Conservation (phyloP, 2,888 invertebrate species). For the Melanchra persicariae region DNA sequence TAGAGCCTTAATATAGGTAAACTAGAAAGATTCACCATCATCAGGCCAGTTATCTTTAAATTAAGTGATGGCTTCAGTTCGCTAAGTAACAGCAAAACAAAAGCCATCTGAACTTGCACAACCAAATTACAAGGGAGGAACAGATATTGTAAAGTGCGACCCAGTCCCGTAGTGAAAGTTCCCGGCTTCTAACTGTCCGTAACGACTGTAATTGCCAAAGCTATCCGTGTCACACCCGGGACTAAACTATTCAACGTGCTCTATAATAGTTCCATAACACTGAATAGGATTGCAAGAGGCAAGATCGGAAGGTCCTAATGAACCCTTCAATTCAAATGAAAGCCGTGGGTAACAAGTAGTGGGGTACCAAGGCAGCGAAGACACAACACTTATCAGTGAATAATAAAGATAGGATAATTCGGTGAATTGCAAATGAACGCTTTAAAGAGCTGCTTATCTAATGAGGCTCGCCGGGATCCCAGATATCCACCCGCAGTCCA, state of each 20-base stretch:
- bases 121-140: conserved; percentile 7
- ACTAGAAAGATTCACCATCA: background rate
- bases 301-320: conserved; percentile 9
- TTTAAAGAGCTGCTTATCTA: conserved; percentile 50
- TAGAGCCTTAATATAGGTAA: background rate
- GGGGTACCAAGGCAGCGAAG: conserved; percentile 21
- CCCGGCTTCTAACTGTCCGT: too few relatives aligned
- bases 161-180: conserved; percentile 5
- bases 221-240: conserved; percentile 19
- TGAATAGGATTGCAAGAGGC: conserved; percentile 7
- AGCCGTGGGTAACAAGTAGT: background rate
- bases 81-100: background rate
- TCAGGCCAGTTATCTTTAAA: background rate
- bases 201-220: conserved; percentile 26
- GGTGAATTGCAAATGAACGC: conserved; percentile 55
- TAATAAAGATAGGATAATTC: conserved; percentile 54
- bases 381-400: conserved; percentile 45
- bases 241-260: background rate
- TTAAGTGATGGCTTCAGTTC: background rate
- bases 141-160: conserved; percentile 4
- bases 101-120: conserved; percentile 2
- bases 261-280: conserved; percentile 16
- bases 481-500: conserved; percentile 33
- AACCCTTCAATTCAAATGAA: conserved; percentile 27
- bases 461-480: conserved; percentile 41